These are phyloP conservation scores for Bombus difficillimus DNA, from an alignment of 1,140 invertebrate genomes.

Conservation along the genomic window DNA sequence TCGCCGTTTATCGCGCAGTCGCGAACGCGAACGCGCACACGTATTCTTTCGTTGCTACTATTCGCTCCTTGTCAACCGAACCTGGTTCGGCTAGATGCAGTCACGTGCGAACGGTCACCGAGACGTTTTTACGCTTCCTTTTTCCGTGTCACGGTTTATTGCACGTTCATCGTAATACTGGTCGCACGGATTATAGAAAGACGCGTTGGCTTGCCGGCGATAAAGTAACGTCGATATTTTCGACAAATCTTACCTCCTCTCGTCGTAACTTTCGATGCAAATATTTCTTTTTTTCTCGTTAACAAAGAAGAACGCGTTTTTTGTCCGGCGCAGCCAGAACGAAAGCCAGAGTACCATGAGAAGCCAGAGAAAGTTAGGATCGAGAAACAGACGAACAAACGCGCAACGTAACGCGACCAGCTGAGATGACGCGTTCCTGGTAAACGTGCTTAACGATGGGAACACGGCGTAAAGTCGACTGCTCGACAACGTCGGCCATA, in stretches of 20 bases:
- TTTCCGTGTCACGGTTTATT: background rate
- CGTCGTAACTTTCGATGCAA: background rate
- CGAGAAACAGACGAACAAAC: background rate
- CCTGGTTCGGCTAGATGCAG: constrained; percentile 5
- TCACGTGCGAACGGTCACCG: constrained; percentile 21
- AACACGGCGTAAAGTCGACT: background rate
- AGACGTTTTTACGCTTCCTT: constrained; percentile 3
- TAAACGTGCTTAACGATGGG: background rate
- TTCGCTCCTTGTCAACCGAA: background rate
- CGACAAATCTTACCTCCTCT: background rate
- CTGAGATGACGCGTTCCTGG: background rate
- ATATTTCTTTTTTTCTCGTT: background rate
- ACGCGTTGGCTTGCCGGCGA: background rate
- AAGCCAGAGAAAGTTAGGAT: constrained; percentile 8
- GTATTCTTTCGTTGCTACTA: background rate
- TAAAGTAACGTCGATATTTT: no score
- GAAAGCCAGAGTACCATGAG: background rate
- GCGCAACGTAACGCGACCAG: background rate
- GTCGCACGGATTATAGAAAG: background rate
- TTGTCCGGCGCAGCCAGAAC: no score
- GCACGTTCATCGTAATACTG: background rate
- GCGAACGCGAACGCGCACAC: background rate
- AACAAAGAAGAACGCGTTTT: background rate
- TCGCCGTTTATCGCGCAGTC: background rate
- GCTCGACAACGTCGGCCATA: no score